phyloP scores from a whole-genome alignment of 2,113 vertebrate genomes.

The Epinephelus fuscoguttatus region DNA sequence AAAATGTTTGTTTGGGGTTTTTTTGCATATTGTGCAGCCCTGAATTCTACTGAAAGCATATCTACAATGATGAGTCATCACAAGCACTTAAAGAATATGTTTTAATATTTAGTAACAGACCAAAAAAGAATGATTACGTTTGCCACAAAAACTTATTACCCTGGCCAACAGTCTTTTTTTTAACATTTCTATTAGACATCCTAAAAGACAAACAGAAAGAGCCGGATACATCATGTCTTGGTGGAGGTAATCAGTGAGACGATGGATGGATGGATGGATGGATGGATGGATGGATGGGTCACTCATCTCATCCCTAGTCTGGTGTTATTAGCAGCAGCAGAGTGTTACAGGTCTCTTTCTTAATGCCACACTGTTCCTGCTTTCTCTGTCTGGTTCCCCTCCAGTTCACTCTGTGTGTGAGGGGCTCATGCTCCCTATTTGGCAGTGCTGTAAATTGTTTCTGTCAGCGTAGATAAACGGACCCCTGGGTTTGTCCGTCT shows the following conservation, averaged over 20 bases:
- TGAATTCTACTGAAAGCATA: background rate
- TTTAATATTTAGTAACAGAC: background rate
- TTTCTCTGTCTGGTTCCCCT: conserved; percentile 63
- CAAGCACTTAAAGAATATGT: background rate
- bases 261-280: background rate
- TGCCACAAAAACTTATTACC: background rate
- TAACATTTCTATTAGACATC: conserved; percentile 1
- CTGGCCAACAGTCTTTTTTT: background rate
- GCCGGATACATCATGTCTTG: background rate
- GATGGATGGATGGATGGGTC: background rate
- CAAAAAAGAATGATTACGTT: background rate
- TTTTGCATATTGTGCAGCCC: too few relatives aligned
- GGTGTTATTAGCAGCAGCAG: conserved; percentile 35
- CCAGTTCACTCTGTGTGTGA: conserved; percentile 63
- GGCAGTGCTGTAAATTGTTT: conserved; percentile 82
- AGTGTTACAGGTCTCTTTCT: conserved; percentile 31
- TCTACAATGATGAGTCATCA: background rate
- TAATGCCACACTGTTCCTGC: conserved; percentile 47
- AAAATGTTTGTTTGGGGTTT: too few relatives aligned
- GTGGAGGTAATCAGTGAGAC: conserved; percentile 9
- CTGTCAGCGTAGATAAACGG: conserved; percentile 84
- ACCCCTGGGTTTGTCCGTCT: conserved; percentile 76
- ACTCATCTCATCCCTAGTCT: conserved; percentile 11
- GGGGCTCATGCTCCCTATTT: conserved; percentile 67
- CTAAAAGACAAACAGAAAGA: background rate